Conservation (phyloP, 2,888 invertebrate species). For the Ophraella communa region DNA sequence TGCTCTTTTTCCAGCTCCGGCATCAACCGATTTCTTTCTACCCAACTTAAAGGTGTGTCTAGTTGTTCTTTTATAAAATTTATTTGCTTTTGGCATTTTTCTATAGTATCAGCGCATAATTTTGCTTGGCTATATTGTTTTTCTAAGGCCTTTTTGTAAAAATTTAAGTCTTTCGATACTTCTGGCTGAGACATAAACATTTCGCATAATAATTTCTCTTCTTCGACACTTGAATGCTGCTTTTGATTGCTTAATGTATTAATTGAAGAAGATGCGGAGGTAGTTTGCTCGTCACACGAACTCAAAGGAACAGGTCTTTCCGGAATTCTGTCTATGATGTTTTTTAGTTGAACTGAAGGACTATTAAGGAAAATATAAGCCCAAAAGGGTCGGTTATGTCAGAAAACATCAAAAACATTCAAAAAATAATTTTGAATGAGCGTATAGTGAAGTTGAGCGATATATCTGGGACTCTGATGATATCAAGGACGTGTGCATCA, state of each 20-base stretch:
- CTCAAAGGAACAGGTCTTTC: constrained; percentile 24
- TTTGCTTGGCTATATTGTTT: constrained; percentile 49
- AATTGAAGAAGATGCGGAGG: not conserved
- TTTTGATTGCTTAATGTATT: not conserved
- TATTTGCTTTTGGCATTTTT: constrained; percentile 52
- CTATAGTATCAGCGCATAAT: constrained; percentile 45
- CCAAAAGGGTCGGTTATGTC: too few relatives aligned
- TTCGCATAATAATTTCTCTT: constrained; percentile 20
- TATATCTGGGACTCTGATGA: too few relatives aligned
- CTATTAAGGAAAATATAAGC: constrained; percentile 13
- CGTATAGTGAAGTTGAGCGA: too few relatives aligned
- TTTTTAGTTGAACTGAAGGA: constrained; percentile 24
- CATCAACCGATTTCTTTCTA: not conserved
- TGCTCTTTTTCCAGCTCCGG: constrained; percentile 49
- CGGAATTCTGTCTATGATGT: constrained; percentile 33
- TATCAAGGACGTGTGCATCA: too few relatives aligned
- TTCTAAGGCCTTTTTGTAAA: constrained; percentile 41
- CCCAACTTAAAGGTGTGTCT: constrained; percentile 22
- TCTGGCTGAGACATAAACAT: constrained; percentile 22
- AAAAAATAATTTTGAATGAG: not conserved
- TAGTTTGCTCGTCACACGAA: not conserved
- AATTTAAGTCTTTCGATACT: constrained; percentile 25
- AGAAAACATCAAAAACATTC: too few relatives aligned
- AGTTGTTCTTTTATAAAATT: constrained; percentile 44
- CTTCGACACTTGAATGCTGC: not conserved